Evolutionary conservation across 2,797 vertebrate species (phyloP), one percentile per base, ranked within the genome.

Genomic region (Lutjanus argentimaculatus): DNA sequence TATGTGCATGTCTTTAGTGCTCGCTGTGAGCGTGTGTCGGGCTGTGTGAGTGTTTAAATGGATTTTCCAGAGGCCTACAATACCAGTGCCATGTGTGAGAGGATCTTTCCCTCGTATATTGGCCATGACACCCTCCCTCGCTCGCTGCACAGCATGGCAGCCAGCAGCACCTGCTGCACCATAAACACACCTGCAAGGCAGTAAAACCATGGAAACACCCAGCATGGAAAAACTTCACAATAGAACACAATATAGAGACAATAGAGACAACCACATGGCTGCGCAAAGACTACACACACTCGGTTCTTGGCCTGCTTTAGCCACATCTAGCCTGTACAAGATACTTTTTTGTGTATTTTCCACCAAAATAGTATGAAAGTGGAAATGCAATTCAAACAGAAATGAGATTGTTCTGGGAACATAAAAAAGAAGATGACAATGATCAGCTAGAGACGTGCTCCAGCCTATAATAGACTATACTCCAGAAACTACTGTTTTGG

Each of bases 121-220:
- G 89, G 78, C 87, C 87, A 55, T 92, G 88, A 91, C 91, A 88
- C 72, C 62, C 79, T 30, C 75, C 82, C 78, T 59, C 75, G 36
- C 75, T 71, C 43, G n/a, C 80, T 45, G 82, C 84, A 45, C 86
- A 83, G 76, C 86, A 74, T 71, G 83, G 84, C 79, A 72, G 84
- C 85, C 84, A 72, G 81, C 87, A 85, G 83, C 92, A 94, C 91
- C 93, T 94, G 92, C 83, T 90, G 75, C 80, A 89, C 84, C 80
- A 76, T 89, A 84, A 88, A 91, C 91, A 92, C 94, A 95, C 93
- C 94, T 95, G 94, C 90, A 87, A 51, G 6, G 56, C 84, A 77
- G 59, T 57, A 66, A 82, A 84, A 77, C 77, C 79, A 82, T 84
- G 78, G 87, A 88, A 89, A 91, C 77, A 46, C 25, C 49, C 68